These are phyloP conservation scores for Sinocyclocheilus maitianheensis DNA, from an alignment of 2,113 vertebrate species.

Conservation along the genomic window DNA sequence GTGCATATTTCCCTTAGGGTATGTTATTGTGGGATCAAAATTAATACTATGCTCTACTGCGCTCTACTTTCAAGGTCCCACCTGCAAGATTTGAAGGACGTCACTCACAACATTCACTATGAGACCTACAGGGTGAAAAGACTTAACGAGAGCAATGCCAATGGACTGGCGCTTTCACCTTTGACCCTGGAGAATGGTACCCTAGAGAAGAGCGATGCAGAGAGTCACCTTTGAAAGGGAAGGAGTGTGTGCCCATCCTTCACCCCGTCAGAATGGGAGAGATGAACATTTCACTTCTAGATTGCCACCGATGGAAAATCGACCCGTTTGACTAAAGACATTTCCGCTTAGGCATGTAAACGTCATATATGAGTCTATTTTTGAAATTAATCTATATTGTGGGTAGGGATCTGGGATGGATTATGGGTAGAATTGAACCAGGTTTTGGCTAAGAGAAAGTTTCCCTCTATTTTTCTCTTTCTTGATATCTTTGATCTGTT, in stretches of 20 bases:
- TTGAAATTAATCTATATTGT: conserved; percentile 54
- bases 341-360: conserved; percentile 57
- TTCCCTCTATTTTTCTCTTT: background rate
- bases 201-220: conserved; percentile 62
- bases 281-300: conserved; percentile 42
- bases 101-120: conserved; percentile 92
- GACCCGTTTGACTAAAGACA: conserved; percentile 54
- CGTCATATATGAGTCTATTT: conserved; percentile 62
- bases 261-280: background rate
- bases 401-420: background rate
- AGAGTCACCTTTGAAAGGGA: conserved; percentile 71
- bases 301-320: conserved; percentile 10
- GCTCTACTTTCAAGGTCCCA: conserved; percentile 78
- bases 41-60: conserved; percentile 7
- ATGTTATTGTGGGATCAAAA: background rate
- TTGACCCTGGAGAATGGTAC: conserved; percentile 66
- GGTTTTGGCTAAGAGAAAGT: background rate
- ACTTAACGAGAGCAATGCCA: conserved; percentile 84
- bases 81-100: conserved; percentile 95
- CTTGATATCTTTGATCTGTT: background rate
- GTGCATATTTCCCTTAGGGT: conserved; percentile 12
- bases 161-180: conserved; percentile 60
- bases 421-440: conserved; percentile 19
- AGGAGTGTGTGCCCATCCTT: background rate
- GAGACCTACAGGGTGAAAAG: conserved; percentile 86